A percentile compares a stretch with the other conserved stretches of the same genome.
Evolutionary conservation across 2,113 vertebrate species (phyloP).

Genomic region (Pygoscelis antarcticus): DNA sequence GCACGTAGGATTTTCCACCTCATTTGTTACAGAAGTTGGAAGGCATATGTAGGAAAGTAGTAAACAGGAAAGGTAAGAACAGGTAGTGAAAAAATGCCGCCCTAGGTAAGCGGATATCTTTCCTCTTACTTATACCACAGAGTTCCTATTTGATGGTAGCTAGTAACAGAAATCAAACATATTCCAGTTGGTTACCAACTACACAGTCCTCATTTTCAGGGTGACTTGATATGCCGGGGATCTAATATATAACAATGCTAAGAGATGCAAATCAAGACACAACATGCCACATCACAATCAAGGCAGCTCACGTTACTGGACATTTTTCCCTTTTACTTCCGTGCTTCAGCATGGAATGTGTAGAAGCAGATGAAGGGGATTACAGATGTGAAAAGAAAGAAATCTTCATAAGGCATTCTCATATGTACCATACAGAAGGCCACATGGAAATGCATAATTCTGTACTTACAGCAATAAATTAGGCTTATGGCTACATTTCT

Average conservation of each 20-base stretch:
- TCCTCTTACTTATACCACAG: not conserved
- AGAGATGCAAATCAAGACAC: not conserved
- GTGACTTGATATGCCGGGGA: not conserved
- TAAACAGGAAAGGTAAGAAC: not conserved
- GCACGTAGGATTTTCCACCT: not conserved
- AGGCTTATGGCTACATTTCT: not conserved
- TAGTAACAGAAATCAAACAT: not conserved
- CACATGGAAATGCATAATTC: not conserved
- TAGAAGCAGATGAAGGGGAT: not conserved
- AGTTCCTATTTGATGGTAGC: not conserved
- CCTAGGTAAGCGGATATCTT: not conserved
- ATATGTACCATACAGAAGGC: rapidly evolving
- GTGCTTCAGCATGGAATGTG: not conserved
- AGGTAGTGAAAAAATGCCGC: not conserved
- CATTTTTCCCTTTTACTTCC: not conserved
- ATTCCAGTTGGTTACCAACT: not conserved
- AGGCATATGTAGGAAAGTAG: not conserved
- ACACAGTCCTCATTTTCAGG: not conserved
- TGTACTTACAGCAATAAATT: not conserved
- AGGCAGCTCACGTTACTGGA: not conserved
- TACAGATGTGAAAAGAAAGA: not conserved
- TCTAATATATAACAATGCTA: not conserved
- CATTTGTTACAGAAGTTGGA: not conserved
- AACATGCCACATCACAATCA: not conserved
- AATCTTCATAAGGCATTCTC: not conserved